Evolutionary conservation across 2,797 vertebrate species (phyloP), one percentile per base, ranked within the genome.

Genomic region (Danio jaintianensis): DNA sequence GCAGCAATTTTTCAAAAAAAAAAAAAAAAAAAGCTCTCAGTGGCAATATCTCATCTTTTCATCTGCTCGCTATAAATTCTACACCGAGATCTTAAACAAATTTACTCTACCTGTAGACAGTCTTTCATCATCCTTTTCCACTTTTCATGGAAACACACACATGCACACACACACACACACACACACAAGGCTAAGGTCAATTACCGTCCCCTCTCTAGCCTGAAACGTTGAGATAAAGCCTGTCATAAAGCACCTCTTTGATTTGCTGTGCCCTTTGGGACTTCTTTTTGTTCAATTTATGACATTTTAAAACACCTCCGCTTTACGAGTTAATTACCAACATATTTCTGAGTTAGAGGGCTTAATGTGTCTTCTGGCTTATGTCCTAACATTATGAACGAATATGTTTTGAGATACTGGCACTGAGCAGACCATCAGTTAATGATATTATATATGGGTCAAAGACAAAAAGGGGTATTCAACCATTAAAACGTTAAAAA

Each of bases 281-380:
- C 18, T 42, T 50, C 29, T 68, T 79, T 64, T 73, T 63, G 69
- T 66, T 18, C 68, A 84, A 86, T 83, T 80, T 79, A 83, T 38
- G 36, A 45, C 83, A 56, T 79, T 87, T 83, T 83, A 82, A 87
- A 87, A 81, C 55, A 71, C 69, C 52, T 81, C 70, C 18, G 15
- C 84, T 85, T 79, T 64, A 62, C 48, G 36, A 80, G 80, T 82
- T 85, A 85, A 85, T 83, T 76, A 77, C 45, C 40, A 67, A 76
- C 73, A 80, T 83, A 84, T 87, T 85, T 84, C 80, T 76, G 77
- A 73, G 69, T 20, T 61, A 73, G 61, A 40, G 43, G 63, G 47
- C 55, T 73, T 85, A 85, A 87, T 84, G 81, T 78, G 71, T 85
- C 80, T 81, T 62, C 70, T 83, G 83, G 80, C 84, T 72, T 71